phyloP scores from a whole-genome alignment of 2,888 invertebrate species.

The Sphinx pinastri region DNA sequence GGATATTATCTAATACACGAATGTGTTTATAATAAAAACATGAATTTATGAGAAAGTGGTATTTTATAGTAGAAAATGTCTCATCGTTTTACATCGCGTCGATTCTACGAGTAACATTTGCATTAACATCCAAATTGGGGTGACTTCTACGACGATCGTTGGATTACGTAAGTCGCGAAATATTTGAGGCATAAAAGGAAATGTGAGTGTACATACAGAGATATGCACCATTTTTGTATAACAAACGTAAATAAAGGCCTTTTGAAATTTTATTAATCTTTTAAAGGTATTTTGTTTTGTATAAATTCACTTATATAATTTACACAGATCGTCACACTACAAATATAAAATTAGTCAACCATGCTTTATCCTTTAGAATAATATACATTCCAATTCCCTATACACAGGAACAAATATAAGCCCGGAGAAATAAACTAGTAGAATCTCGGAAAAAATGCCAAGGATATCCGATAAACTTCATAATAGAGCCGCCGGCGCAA shows the following conservation, averaged over 20 bases:
- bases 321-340: too few species aligned
- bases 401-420: too few species aligned
- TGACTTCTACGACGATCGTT: background rate
- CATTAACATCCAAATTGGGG: background rate
- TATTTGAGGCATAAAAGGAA: background rate
- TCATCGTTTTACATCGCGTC: conserved; percentile 28
- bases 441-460: background rate
- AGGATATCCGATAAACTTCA: background rate
- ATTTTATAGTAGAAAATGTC: conserved; percentile 38
- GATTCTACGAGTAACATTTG: conserved; percentile 3
- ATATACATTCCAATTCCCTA: too few species aligned
- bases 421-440: background rate
- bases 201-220: background rate
- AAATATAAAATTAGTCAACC: too few species aligned
- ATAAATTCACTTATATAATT: too few species aligned
- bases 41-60: conserved; percentile 36
- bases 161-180: background rate
- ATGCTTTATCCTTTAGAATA: too few species aligned
- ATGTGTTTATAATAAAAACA: conserved; percentile 30
- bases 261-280: too few species aligned
- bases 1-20: conserved; percentile 29
- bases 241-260: too few species aligned
- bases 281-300: too few species aligned
- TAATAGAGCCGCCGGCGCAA: background rate
- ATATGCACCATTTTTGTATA: background rate